These are phyloP conservation scores for Oreochromis spilurus DNA, from an alignment of 2,113 vertebrate species.

Conservation along the genomic window DNA sequence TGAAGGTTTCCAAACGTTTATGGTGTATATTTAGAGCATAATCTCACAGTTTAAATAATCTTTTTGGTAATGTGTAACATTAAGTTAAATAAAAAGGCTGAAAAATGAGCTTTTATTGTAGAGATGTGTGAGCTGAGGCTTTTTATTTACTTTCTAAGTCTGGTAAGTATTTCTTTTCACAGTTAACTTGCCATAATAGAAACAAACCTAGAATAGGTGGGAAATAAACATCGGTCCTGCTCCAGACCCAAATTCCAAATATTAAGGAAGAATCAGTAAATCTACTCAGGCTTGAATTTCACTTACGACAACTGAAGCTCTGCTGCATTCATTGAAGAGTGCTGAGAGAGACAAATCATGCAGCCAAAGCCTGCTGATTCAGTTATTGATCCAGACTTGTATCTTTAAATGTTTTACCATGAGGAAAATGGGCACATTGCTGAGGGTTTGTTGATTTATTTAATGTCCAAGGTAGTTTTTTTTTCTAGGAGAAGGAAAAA, in stretches of 20 bases:
- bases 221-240: conserved; percentile 19
- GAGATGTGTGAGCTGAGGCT: neutral
- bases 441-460: conserved; percentile 24
- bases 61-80: neutral
- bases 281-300: neutral
- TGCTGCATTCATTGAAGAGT: neutral
- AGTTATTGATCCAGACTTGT: conserved; percentile 20
- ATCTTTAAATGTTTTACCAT: conserved; percentile 25
- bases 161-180: neutral
- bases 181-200: neutral
- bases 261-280: conserved; percentile 2
- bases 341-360: neutral
- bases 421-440: neutral
- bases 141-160: neutral
- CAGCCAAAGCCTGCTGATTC: conserved; percentile 4
- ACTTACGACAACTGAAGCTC: neutral
- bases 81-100: neutral
- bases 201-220: neutral
- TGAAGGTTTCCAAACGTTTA: neutral
- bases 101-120: neutral
- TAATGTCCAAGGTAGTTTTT: neutral
- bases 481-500: conserved; percentile 2
- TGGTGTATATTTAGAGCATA: neutral
- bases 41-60: neutral
- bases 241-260: neutral